Conservation (phyloP, 1,140 invertebrate genomes). For the Drosophila pseudoananassae region DNA sequence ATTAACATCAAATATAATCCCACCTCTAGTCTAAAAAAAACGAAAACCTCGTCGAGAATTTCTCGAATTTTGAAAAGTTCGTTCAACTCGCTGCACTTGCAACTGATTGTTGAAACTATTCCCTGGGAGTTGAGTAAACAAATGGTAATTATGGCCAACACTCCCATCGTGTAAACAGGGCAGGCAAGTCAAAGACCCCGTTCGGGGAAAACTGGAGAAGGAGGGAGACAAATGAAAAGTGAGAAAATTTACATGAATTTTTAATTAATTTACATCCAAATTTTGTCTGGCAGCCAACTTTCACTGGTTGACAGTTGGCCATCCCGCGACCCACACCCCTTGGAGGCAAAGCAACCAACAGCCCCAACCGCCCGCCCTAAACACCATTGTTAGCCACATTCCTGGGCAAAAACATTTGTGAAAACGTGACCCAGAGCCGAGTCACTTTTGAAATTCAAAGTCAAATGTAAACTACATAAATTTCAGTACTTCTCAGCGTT, state of each 20-base stretch:
- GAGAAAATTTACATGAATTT: slow-evolving; percentile 48
- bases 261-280: slow-evolving; percentile 43
- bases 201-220: slow-evolving; percentile 3
- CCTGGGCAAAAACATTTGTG: slow-evolving; percentile 50
- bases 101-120: slow-evolving; percentile 43
- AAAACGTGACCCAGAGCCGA: slow-evolving; percentile 57
- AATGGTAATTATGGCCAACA: slow-evolving; percentile 30
- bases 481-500: slow-evolving; percentile 48
- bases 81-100: slow-evolving; percentile 33
- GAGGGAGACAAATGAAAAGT: slow-evolving; percentile 4
- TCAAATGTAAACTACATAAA: slow-evolving; percentile 77
- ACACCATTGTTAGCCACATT: slow-evolving; percentile 39
- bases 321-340: neutral
- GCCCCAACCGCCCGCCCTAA: neutral
- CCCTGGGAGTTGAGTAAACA: slow-evolving; percentile 37
- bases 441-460: slow-evolving; percentile 57
- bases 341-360: neutral
- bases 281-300: slow-evolving; percentile 38
- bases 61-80: neutral
- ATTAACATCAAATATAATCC: no score
- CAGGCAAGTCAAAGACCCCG: slow-evolving; percentile 30
- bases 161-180: slow-evolving; percentile 1
- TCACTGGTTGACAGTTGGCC: slow-evolving; percentile 43
- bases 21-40: no score
- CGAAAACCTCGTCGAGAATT: neutral